Conservation (phyloP, 1,140 invertebrate species). For the Brachionus rotundiformis region DNA sequence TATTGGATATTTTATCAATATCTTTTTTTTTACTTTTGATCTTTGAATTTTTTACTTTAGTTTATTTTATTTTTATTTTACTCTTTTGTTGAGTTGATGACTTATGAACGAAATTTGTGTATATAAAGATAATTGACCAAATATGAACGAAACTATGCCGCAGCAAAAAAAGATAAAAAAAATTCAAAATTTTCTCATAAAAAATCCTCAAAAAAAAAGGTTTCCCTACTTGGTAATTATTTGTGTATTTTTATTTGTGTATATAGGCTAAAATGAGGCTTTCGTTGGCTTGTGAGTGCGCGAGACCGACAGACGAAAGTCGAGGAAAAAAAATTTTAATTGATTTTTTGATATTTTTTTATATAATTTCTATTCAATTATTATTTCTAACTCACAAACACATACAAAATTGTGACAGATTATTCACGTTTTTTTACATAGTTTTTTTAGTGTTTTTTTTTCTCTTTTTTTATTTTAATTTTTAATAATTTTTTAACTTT, state of each 20-base stretch:
- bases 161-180: neutral
- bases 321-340: neutral
- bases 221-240: neutral
- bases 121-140: neutral
- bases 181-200: neutral
- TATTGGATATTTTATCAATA: neutral
- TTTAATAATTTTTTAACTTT: neutral
- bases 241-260: neutral
- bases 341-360: neutral
- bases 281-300: neutral
- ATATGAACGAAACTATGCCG: neutral
- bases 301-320: neutral
- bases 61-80: neutral
- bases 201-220: neutral
- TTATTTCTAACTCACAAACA: neutral
- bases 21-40: too few species aligned
- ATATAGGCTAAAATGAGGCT: neutral
- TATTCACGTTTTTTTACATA: neutral
- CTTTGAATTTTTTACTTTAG: neutral
- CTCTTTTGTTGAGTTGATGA: slow-evolving; percentile 1
- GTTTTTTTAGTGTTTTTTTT: neutral
- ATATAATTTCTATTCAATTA: neutral
- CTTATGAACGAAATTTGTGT: neutral
- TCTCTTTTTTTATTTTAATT: neutral
- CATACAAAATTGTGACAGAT: neutral